Conservation (phyloP, 2,113 vertebrate species). For the Semnornis frantzii region DNA sequence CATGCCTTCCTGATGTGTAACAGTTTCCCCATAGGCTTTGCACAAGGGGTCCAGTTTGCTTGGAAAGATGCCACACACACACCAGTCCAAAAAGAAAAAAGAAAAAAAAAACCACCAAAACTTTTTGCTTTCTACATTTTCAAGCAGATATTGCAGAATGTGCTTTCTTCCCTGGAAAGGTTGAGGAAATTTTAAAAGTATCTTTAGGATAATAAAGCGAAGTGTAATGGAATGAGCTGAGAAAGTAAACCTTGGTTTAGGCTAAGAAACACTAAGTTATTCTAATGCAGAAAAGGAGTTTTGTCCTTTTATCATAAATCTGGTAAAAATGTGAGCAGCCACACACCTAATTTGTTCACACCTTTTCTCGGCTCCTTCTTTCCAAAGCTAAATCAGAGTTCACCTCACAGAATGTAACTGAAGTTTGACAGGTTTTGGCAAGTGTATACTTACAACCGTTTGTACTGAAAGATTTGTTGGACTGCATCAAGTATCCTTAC, state of each 20-base stretch:
- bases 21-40: background rate
- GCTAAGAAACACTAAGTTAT: background rate
- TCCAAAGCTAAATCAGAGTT: background rate
- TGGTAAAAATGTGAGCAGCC: background rate
- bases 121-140: background rate
- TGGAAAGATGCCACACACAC: background rate
- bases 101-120: no score
- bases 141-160: background rate
- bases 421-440: conserved; percentile 11
- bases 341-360: background rate
- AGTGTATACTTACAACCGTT: background rate
- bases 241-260: background rate
- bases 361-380: background rate
- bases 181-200: background rate
- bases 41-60: background rate
- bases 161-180: background rate
- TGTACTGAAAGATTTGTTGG: conserved; percentile 31
- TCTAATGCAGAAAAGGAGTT: background rate
- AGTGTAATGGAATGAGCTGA: background rate
- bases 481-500: background rate
- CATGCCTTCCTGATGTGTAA: background rate
- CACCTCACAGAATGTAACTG: background rate
- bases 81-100: background rate
- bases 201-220: background rate
- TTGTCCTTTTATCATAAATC: background rate